These are phyloP conservation scores for Drosophila bipectinata DNA, from an alignment of 1,140 invertebrate genomes.

Conservation along the genomic window DNA sequence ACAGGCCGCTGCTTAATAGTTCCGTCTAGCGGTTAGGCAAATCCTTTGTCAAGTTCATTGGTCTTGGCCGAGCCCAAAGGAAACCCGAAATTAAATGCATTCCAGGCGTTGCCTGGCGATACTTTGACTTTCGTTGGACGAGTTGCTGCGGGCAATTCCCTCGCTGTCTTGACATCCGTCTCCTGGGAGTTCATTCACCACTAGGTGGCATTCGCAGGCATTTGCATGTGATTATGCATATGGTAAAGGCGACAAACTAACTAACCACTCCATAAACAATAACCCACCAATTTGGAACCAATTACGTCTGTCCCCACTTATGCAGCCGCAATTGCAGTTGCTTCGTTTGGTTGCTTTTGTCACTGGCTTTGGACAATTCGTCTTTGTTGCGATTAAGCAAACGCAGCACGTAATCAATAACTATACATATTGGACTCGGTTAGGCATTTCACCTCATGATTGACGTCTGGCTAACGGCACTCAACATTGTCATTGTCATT, in stretches of 20 bases:
- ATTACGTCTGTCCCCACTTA: slow-evolving; percentile 28
- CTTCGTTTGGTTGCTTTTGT: slow-evolving; percentile 1
- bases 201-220: slow-evolving; percentile 5
- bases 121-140: slow-evolving; percentile 43
- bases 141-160: slow-evolving; percentile 17
- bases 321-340: neutral
- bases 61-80: slow-evolving; percentile 21
- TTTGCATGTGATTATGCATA: slow-evolving; percentile 70
- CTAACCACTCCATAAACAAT: slow-evolving; percentile 54
- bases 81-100: slow-evolving; percentile 40
- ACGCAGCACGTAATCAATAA: slow-evolving; percentile 75
- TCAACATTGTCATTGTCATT: slow-evolving; percentile 64
- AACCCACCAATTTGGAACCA: slow-evolving; percentile 55
- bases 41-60: slow-evolving; percentile 57
- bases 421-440: slow-evolving; percentile 37
- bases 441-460: slow-evolving; percentile 67
- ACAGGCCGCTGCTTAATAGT: slow-evolving; percentile 27
- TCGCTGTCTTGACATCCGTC: slow-evolving; percentile 20
- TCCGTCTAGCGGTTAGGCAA: slow-evolving; percentile 35
- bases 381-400: slow-evolving; percentile 54
- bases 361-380: slow-evolving; percentile 7
- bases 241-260: slow-evolving; percentile 52
- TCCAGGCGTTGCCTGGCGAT: slow-evolving; percentile 20
- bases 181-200: slow-evolving; percentile 71
- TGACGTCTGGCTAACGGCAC: slow-evolving; percentile 65